phyloP scores from a whole-genome alignment of 2,113 vertebrate species.

The Eira barbara region DNA sequence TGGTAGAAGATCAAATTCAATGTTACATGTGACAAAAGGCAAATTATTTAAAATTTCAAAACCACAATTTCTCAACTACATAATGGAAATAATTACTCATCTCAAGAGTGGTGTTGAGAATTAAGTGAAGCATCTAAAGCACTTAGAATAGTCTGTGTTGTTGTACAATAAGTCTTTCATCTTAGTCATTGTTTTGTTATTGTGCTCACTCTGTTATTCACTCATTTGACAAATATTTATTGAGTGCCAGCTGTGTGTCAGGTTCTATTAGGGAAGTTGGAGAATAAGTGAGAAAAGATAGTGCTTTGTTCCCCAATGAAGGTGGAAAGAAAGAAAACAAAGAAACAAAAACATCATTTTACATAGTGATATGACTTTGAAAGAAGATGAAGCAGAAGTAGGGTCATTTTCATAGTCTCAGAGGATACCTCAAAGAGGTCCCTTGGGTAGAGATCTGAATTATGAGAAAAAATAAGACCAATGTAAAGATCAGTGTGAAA shows the following conservation, averaged over 20 bases:
- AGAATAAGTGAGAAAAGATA: neutral
- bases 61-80: neutral
- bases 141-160: too few relatives aligned
- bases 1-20: neutral
- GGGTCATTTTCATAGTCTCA: neutral
- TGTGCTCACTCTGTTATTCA: neutral
- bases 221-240: neutral
- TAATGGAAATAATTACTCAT: neutral
- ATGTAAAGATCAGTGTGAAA: neutral
- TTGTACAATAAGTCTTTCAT: neutral
- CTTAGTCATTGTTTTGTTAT: neutral
- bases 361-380: neutral
- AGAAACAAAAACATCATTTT: neutral
- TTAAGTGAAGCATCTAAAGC: neutral
- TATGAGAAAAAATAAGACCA: neutral
- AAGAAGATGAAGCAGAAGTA: neutral
- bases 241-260: neutral
- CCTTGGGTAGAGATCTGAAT: neutral
- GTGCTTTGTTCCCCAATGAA: neutral
- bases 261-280: neutral
- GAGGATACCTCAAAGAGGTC: neutral
- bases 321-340: neutral
- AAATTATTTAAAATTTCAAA: neutral
- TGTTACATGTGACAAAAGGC: neutral
- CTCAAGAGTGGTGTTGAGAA: neutral